Conservation (phyloP, 1,140 invertebrate genomes). For the Drosophila punjabiensis region DNA sequence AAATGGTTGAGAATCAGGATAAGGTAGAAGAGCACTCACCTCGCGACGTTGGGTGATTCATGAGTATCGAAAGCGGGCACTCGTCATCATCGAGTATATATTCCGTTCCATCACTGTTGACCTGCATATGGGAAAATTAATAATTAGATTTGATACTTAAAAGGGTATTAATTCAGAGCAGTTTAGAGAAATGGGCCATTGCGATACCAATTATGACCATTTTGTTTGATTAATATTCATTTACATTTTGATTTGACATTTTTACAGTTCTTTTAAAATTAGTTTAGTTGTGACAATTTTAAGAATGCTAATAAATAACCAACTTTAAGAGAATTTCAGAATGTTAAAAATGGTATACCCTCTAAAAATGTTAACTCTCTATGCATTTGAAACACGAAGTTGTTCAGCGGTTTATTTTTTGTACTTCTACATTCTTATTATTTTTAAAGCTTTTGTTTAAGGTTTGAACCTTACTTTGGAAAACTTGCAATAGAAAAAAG, state of each 20-base stretch:
- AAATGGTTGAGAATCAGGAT: conserved; percentile 59
- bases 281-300: neutral
- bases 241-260: neutral
- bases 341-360: no score
- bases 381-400: no score
- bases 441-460: no score
- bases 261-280: neutral
- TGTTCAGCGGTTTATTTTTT: no score
- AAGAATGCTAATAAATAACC: neutral
- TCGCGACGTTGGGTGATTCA: conserved; percentile 94
- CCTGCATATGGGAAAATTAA: conserved; percentile 86
- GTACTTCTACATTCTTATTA: no score
- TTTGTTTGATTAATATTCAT: neutral
- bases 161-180: neutral
- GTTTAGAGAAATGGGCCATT: neutral
- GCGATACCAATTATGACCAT: neutral
- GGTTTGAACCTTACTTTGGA: no score
- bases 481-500: no score
- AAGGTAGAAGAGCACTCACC: conserved; percentile 87
- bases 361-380: no score
- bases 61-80: conserved; percentile 97
- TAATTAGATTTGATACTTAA: neutral
- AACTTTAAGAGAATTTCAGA: no score
- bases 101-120: conserved; percentile 91
- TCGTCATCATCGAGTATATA: conserved; percentile 98